Percentiles rank a stretch among this genome's conserved stretches.
phyloP scores from a whole-genome alignment of 2,888 invertebrate species.

The Drosophila mulleri region DNA sequence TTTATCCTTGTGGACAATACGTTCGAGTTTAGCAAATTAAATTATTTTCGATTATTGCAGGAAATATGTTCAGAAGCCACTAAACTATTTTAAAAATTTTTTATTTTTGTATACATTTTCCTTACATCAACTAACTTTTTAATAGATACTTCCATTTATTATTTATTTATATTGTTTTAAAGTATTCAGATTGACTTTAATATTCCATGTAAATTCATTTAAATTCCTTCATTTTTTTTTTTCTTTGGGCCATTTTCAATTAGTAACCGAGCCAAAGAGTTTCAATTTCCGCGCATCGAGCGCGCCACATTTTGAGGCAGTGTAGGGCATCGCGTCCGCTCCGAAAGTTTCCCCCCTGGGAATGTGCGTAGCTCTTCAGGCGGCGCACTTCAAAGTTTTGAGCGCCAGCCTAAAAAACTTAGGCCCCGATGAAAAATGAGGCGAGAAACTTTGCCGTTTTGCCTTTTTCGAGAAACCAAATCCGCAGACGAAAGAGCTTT shows the following conservation, averaged over 20 bases:
- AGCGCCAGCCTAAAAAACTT: slow-evolving; percentile 39
- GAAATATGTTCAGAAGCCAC: neutral
- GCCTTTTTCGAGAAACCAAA: slow-evolving; percentile 16
- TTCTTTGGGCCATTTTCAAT: neutral
- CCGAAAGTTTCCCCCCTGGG: neutral
- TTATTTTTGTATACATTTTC: no score
- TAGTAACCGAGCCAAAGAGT: neutral
- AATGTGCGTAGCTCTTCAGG: slow-evolving; percentile 17
- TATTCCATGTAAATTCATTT: neutral
- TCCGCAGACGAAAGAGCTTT: slow-evolving; percentile 24
- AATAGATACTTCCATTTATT: no score
- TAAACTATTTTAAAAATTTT: neutral
- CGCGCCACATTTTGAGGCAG: neutral
- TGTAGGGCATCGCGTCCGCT: neutral
- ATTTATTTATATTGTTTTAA: neutral
- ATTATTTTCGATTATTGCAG: neutral
- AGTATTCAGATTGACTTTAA: neutral
- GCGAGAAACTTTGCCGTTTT: slow-evolving; percentile 49
- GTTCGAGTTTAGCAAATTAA: neutral
- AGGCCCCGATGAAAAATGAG: slow-evolving; percentile 43
- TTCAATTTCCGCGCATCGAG: neutral
- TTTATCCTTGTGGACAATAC: neutral
- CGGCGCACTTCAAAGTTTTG: slow-evolving; percentile 45
- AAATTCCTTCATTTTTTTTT: neutral
- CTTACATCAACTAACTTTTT: no score